These are phyloP conservation scores for Apamea anceps DNA, from an alignment of 2,888 invertebrate species.

Conservation along the genomic window DNA sequence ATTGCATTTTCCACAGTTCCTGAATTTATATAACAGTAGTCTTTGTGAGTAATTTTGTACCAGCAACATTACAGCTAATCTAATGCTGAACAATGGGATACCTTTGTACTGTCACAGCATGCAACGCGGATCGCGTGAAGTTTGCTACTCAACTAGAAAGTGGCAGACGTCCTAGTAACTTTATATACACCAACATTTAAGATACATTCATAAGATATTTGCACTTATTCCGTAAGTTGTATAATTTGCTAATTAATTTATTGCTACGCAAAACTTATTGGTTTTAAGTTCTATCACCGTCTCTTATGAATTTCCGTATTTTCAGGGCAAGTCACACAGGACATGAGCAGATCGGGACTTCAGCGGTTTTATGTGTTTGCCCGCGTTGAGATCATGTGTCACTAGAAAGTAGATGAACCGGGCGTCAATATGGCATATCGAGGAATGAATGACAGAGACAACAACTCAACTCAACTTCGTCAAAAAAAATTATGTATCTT, in stretches of 20 bases:
- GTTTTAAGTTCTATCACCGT: background rate
- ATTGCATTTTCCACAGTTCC: background rate
- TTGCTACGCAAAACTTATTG: background rate
- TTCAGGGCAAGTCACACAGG: background rate
- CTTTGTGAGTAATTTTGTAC: background rate
- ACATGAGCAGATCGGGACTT: too few relatives aligned
- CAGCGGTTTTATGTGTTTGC: background rate
- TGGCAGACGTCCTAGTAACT: background rate
- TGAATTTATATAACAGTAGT: conserved; percentile 6
- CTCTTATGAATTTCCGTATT: background rate
- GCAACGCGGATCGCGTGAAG: background rate
- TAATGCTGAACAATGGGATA: background rate
- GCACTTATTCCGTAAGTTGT: background rate
- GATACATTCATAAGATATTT: conserved; percentile 24
- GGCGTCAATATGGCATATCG: background rate
- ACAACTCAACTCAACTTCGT: background rate
- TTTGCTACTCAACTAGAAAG: conserved; percentile 14
- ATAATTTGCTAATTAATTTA: background rate
- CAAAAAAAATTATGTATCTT: background rate
- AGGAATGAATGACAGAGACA: background rate
- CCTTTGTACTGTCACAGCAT: background rate
- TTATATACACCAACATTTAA: background rate
- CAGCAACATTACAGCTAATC: conserved; percentile 33
- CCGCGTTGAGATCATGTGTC: background rate
- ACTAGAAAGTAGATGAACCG: background rate